A percentile compares a stretch with the other conserved stretches of the same genome.
phyloP scores from a whole-genome alignment of 2,113 vertebrate species.

The Dicentrarchus labrax region DNA sequence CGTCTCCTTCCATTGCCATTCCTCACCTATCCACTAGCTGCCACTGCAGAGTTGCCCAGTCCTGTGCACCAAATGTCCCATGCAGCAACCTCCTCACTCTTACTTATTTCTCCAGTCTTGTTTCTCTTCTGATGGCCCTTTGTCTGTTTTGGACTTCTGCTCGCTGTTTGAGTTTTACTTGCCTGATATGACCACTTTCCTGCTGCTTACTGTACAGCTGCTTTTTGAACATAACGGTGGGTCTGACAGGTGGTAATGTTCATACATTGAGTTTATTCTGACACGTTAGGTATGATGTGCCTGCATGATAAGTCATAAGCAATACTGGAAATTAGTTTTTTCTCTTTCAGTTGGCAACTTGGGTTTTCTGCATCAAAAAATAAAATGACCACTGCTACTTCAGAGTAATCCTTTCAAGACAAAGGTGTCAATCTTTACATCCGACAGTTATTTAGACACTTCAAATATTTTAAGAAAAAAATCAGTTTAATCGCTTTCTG shows the following conservation, averaged over 20 bases:
- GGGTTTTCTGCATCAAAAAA: not conserved
- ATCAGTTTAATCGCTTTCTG: no score
- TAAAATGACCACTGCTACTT: not conserved
- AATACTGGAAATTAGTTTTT: not conserved
- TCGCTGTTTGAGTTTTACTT: no score
- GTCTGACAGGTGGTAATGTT: not conserved
- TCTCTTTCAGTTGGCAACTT: not conserved
- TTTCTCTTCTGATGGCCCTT: not conserved
- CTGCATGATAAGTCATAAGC: not conserved
- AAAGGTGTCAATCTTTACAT: not conserved
- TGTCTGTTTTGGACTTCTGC: not conserved
- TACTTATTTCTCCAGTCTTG: not conserved
- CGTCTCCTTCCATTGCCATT: not conserved
- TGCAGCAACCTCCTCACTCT: not conserved
- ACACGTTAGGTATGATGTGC: not conserved
- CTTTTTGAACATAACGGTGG: no score
- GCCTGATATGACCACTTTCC: no score
- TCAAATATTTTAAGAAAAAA: not conserved
- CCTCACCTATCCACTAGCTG: not conserved
- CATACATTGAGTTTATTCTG: not conserved
- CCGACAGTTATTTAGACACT: no score
- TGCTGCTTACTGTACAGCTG: no score
- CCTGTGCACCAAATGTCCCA: not conserved
- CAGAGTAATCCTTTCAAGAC: not conserved
- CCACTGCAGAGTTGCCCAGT: not conserved